These are phyloP conservation scores for Neocrepidodera transversa DNA, from an alignment of 2,888 invertebrate genomes.

Conservation along the genomic window DNA sequence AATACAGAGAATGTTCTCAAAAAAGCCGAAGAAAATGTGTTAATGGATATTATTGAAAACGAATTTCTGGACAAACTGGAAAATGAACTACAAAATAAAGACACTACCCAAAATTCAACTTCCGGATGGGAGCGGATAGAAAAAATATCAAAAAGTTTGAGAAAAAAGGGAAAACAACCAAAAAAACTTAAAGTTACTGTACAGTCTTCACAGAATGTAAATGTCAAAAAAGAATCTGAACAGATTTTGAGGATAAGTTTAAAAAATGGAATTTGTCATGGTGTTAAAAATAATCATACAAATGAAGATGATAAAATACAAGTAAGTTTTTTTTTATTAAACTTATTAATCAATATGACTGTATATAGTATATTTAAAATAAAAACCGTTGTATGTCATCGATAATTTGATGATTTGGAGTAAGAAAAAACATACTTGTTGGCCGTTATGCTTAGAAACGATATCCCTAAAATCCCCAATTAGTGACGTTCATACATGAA, in stretches of 20 bases:
- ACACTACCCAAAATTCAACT: slow-evolving; percentile 11
- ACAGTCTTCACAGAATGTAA: slow-evolving; percentile 11
- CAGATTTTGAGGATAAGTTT: neutral
- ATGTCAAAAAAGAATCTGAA: neutral
- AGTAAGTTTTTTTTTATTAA: neutral
- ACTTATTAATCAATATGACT: too few species aligned
- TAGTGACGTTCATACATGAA: too few species aligned
- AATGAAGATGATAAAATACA: neutral
- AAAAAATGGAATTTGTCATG: neutral
- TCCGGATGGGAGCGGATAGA: slow-evolving; percentile 46
- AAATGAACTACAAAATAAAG: slow-evolving; percentile 23
- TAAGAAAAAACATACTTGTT: too few species aligned
- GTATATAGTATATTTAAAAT: too few species aligned
- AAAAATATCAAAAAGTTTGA: slow-evolving; percentile 43
- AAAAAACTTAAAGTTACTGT: slow-evolving; percentile 38
- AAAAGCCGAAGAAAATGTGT: slow-evolving; percentile 40
- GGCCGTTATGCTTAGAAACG: too few species aligned
- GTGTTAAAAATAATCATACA: neutral
- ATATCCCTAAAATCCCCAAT: too few species aligned
- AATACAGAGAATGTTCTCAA: slow-evolving; percentile 40
- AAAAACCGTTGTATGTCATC: too few species aligned
- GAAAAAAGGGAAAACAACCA: slow-evolving; percentile 32
- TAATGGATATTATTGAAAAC: slow-evolving; percentile 50
- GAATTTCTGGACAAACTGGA: slow-evolving; percentile 49
- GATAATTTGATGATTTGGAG: too few species aligned